Base-by-base conservation (phyloP, 2,113 vertebrate species). In the Cisticola juncidis region DNA sequence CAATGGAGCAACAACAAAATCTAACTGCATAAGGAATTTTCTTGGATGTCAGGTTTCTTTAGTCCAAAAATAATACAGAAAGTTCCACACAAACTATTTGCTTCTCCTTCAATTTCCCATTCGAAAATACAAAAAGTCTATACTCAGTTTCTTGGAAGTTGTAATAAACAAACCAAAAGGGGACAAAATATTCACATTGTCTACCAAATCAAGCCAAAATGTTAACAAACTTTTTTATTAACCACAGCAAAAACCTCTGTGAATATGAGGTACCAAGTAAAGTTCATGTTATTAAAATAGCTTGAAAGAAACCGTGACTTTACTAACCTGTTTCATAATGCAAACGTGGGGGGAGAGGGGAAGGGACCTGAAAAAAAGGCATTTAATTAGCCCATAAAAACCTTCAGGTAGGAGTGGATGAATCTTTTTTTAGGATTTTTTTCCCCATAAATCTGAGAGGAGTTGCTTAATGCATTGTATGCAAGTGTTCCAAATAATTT, bases 61-160 rank as follows among this genome's bases (percentile, higher is more conserved):
- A 51, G n/a, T 61, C 93, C 81, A 93, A 97, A 95, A 93, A 71
- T 56, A 97, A 96, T 56, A 94, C 31, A 24, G 58, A 73, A 6
- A 40, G 29, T 51, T 79, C 53, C 61, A 73, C 38, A 48, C 28
- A 90, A 94, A 74, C 56, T 53, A 14, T 68, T 74, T 66, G 17
- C 33, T 71, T 86, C 65, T 81, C 45, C 82, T 70, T n/a, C 16
- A 56, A 36, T 51, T 78, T 54, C 64, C 51, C 65, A 26, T 48
- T 60, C 66, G 81, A 38, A 90, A 92, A 70, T 15, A 62, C 12
- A 66, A 69, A 70, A 24, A 16, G 2, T 42, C 28, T 56, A 6
- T 3, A 40, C 8, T n/a, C 22, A 19, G 16, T 71, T 92, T 74
- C 68, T 71, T 74, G 56, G 76, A 94, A 78, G 29, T 21, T 1